Evolutionary conservation across 2,113 vertebrate species (phyloP), one percentile per base, ranked within the genome.

Genomic region (Cyprinus carpio): DNA sequence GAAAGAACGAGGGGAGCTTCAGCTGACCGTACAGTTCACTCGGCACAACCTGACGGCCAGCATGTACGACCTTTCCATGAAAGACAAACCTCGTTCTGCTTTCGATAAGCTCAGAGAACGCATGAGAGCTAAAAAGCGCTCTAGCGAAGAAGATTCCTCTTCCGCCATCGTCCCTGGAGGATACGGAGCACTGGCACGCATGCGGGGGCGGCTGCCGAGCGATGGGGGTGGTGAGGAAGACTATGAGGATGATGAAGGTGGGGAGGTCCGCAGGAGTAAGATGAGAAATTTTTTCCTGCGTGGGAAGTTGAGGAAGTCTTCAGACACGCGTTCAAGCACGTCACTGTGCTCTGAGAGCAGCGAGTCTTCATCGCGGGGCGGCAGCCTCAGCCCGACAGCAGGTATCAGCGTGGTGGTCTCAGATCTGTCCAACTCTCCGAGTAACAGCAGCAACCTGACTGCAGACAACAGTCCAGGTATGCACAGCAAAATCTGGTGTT

Each of bases 331-430:
- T 15, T 99, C 98, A 89, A 99, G 93, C 92, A 97, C 97, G 0
- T 99, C 98, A 0, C 93, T 99, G 87, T 96, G 96, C 6, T 99
- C 98, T 0, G 97, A 98, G 94, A 99, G 97, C 93, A 99, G 97
- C 82, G 88, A 97, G 90, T 98, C 97, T 1, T 97, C 96, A 0
- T 95, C 97, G 4, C 95, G 97, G 0, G 96, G 96, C 0, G 96
- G 95, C 51, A 95, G 96, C 89, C 91, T 95, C 58, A 96, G 91
- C 85, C 96, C 93, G 84, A 95, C 93, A 0, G 93, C 96, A 4
- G 96, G 96, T 25, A 93, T 96, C 18, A 96, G 95, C 0, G 89
- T 94, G 0, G 93, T 92, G 1, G 93, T 93, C 7, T 94, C 95
- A 0, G 95, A 96, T 87, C 92, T 92, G 0, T 91, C 94, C 74